Base-by-base conservation (phyloP, 2,113 vertebrate genomes). In the Poeciliopsis prolifica region DNA sequence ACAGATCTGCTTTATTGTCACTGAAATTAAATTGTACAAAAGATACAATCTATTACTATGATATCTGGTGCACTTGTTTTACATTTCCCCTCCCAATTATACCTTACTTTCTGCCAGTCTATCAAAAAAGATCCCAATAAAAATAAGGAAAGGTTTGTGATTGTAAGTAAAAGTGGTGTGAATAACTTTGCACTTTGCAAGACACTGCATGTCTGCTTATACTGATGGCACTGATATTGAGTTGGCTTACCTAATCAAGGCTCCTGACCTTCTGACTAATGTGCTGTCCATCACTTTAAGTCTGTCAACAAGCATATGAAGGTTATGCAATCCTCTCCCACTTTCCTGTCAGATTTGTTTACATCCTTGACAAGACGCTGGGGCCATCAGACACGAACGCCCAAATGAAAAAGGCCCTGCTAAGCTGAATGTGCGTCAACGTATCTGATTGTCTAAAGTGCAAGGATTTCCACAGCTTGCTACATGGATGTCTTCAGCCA, bases 261-360 rank as follows among this genome's bases (percentile, higher is more conserved):
- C 80, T 74, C 70, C 77, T 74, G 73, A 75, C 78, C 77, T 64
- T 61, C 65, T 68, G 68, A 62, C 70, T 24, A 83, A 85, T 83
- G 87, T 72, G 82, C 75, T 80, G 86, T 86, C 83, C 84, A 85
- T 90, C 81, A 81, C 72, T 81, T 88, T 83, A 61, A 80, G 75
- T 87, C 80, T 87, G 80, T 87, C 87, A 84, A 81, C 75, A 85
- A 75, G 75, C 77, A 74, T 87, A 82, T 83, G 69, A 68, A 78
- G 74, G 79, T 88, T 77, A 82, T 40, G 26, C 65, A 72, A 81
- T 79, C 76, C 74, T 75, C 75, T 78, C 77, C 79, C 44, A 73
- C 77, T 70, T 74, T 81, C 24, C 74, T 68, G 72, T 74, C 61
- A 68, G 73, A 70, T 72, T 69, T 68, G 60, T 35, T 79, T 69